phyloP scores from a whole-genome alignment of 2,797 vertebrate genomes.

The Aselliscus stoliczkanus region DNA sequence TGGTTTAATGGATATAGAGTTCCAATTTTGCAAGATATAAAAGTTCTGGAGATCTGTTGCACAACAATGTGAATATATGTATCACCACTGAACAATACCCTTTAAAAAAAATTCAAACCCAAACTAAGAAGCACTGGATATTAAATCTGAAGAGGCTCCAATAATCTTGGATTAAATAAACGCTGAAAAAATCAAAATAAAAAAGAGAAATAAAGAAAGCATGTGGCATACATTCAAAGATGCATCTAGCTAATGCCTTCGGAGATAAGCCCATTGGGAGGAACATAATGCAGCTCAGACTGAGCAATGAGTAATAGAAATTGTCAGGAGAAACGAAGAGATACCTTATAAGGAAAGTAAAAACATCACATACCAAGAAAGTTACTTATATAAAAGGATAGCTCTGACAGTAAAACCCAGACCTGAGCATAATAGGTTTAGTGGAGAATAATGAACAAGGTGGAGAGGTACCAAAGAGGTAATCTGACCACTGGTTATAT shows the following conservation, averaged over 20 bases:
- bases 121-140: background rate
- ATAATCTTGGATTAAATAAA: background rate
- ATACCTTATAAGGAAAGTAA: background rate
- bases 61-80: background rate
- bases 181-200: background rate
- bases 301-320: background rate
- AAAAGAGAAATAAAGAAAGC: background rate
- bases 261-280: background rate
- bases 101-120: background rate
- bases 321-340: background rate
- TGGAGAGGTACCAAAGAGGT: background rate
- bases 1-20: background rate
- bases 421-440: background rate
- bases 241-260: background rate
- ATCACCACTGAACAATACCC: background rate
- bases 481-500: background rate
- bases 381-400: background rate
- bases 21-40: background rate
- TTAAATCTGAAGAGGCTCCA: background rate
- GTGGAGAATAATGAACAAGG: background rate
- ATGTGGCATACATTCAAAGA: background rate
- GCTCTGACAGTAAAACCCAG: background rate
- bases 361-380: background rate
- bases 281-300: background rate
- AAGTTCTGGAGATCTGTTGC: background rate